A percentile compares a stretch with the other conserved stretches of the same genome.
Evolutionary conservation across 2,888 invertebrate species (phyloP).

Genomic region (Cephus pygmeus): DNA sequence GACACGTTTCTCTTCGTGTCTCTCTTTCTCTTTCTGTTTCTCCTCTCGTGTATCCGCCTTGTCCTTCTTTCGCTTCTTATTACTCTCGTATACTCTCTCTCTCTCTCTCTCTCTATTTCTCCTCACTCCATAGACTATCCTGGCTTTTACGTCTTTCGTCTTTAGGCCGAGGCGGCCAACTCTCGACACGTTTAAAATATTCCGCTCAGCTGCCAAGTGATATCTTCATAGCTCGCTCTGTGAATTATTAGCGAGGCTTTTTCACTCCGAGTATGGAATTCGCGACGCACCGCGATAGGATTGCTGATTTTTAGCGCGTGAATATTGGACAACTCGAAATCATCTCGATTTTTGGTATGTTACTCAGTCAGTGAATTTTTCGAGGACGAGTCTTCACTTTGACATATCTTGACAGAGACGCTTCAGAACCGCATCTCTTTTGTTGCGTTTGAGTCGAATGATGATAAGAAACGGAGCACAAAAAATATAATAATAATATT

Average conservation of each 20-base stretch:
- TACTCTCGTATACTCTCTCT: background rate
- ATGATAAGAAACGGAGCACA: background rate
- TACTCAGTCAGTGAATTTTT: background rate
- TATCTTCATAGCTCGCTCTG: slow-evolving; percentile 52
- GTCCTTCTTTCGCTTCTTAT: background rate
- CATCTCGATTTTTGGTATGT: background rate
- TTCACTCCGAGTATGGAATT: slow-evolving; percentile 25
- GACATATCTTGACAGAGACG: background rate
- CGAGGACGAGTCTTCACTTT: background rate
- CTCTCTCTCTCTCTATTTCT: background rate
- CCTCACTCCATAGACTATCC: background rate
- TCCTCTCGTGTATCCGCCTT: background rate
- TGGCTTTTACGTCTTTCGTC: slow-evolving; percentile 4
- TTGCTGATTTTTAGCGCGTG: background rate
- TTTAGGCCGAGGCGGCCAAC: background rate
- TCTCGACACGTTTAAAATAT: slow-evolving; percentile 26
- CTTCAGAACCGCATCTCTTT: background rate
- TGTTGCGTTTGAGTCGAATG: background rate
- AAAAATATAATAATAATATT: background rate
- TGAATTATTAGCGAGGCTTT: slow-evolving; percentile 48
- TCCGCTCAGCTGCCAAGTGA: slow-evolving; percentile 44
- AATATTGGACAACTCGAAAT: background rate
- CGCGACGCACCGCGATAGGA: slow-evolving; percentile 4
- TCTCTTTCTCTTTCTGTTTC: background rate
- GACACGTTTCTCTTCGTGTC: background rate